Percentiles rank a stretch among this genome's conserved stretches.
These are phyloP conservation scores for Grammomys surdaster DNA, from an alignment of 2,113 vertebrate species.

Conservation along the genomic window DNA sequence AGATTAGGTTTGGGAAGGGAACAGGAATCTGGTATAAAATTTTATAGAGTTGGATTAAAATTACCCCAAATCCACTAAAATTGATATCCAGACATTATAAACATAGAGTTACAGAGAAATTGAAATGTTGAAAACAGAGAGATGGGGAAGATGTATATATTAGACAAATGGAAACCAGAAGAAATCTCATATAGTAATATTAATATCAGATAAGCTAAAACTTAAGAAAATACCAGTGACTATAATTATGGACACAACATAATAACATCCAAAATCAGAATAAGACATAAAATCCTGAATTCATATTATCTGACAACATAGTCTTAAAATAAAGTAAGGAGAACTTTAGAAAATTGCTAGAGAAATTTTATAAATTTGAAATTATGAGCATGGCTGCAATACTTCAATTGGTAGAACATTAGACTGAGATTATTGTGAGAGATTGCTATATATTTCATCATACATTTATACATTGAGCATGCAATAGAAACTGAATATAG, in stretches of 20 bases:
- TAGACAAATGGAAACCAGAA: conserved; percentile 12
- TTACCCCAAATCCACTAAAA: background rate
- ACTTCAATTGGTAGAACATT: background rate
- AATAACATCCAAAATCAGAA: conserved; percentile 4
- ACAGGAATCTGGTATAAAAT: conserved; percentile 3
- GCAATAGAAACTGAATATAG: background rate
- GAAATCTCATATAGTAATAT: background rate
- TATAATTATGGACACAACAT: background rate
- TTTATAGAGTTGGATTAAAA: conserved; percentile 22
- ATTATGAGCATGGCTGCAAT: background rate
- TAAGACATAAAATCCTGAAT: background rate
- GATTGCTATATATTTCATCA: background rate
- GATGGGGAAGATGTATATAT: background rate
- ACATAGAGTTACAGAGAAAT: background rate
- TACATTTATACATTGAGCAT: background rate
- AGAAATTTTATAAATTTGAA: background rate
- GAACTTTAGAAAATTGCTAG: background rate
- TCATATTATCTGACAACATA: background rate
- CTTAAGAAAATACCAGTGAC: background rate
- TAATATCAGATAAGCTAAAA: background rate
- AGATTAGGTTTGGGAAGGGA: background rate
- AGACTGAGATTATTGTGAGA: background rate
- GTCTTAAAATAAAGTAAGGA: background rate
- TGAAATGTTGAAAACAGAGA: conserved; percentile 14
- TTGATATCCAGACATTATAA: conserved; percentile 1